Evolutionary conservation across 2,113 vertebrate species (phyloP).

Genomic region (Ceyx margarethae): DNA sequence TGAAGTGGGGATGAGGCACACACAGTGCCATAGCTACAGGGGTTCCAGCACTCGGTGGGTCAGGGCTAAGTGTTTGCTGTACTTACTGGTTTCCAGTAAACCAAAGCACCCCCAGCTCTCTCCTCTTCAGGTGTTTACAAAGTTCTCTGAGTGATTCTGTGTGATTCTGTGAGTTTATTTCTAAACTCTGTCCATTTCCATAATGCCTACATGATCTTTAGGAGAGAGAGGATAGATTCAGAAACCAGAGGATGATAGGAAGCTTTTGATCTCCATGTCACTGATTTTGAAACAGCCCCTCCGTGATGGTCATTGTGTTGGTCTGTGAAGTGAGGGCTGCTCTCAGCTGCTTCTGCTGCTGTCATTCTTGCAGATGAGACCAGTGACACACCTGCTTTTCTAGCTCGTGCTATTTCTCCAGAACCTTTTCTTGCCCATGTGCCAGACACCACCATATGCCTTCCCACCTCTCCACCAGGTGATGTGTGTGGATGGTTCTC

Average conservation of each 20-base stretch:
- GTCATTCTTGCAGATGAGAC: not conserved
- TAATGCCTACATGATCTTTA: not conserved
- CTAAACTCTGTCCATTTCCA: not conserved
- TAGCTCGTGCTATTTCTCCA: not conserved
- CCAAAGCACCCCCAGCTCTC: not conserved
- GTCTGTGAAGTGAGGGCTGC: not conserved
- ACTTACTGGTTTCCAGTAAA: not conserved
- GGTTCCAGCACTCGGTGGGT: not conserved
- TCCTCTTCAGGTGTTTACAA: not conserved
- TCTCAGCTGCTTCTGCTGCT: not conserved
- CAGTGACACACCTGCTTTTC: not conserved
- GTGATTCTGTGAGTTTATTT: not conserved
- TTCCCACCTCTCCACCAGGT: not conserved
- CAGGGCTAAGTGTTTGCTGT: not conserved
- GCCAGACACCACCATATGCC: rapidly evolving
- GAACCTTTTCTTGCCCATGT: not conserved
- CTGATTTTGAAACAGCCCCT: not conserved
- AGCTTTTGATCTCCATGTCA: not conserved
- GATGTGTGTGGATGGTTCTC: rapidly evolving
- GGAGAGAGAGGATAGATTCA: not conserved
- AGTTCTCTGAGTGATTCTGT: not conserved
- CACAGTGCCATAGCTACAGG: not conserved
- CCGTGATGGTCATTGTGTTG: not conserved
- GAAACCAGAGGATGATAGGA: not conserved
- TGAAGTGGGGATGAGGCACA: not conserved